Evolutionary conservation across 2,888 invertebrate species (phyloP).

Genomic region (Pseudoips prasinana): DNA sequence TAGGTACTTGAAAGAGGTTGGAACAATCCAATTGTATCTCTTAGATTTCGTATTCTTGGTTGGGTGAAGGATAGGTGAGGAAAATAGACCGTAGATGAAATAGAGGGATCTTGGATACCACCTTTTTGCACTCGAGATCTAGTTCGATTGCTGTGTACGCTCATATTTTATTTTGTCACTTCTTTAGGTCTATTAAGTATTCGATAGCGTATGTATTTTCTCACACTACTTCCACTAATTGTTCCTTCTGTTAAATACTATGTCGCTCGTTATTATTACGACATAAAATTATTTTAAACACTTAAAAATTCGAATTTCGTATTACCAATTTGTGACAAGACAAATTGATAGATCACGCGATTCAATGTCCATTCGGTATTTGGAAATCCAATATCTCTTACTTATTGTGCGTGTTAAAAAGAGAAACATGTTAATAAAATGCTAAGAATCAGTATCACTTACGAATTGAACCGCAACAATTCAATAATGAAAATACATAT

Average conservation of each 20-base stretch:
- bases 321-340: constrained; percentile 3
- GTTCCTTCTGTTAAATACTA: constrained; percentile 8
- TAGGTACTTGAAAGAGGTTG: constrained; percentile 64
- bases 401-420: no score
- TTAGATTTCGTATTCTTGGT: constrained; percentile 52
- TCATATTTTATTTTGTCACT: constrained; percentile 36
- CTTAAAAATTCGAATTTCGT: constrained; percentile 19
- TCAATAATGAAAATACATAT: no score
- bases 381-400: no score
- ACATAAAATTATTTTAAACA: no score
- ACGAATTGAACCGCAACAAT: no score
- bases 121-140: constrained; percentile 42
- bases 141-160: constrained; percentile 41
- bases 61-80: constrained; percentile 40
- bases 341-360: not conserved
- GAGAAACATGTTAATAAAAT: no score
- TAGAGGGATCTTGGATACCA: constrained; percentile 68
- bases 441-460: no score
- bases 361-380: no score
- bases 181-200: no score
- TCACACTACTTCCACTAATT: constrained; percentile 7
- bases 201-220: no score
- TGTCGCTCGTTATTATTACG: constrained; percentile 12
- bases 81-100: constrained; percentile 60
- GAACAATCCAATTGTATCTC: constrained; percentile 53